These are phyloP conservation scores for Stichodactyla mertensii DNA, from an alignment of 64 coral and sea anemone genomes.

Conservation along the genomic window DNA sequence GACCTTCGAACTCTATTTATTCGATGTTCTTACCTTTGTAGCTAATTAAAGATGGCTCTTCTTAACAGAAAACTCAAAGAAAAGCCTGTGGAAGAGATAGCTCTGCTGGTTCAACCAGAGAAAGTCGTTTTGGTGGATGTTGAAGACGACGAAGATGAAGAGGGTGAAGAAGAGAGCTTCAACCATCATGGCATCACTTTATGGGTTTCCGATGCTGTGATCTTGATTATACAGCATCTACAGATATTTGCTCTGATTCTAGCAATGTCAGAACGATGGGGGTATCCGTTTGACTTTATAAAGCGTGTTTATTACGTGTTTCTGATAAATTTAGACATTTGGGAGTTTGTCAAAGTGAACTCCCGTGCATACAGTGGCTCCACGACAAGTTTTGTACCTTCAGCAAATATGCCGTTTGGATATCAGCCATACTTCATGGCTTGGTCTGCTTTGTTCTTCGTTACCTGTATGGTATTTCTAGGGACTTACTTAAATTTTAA, in stretches of 20 bases:
- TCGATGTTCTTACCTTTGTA: not conserved
- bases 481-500: constrained; percentile 66
- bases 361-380: constrained; percentile 65
- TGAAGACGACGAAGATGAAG: constrained; percentile 74
- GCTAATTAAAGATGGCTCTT: constrained; percentile 68
- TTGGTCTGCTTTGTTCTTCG: constrained; percentile 61
- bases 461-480: constrained; percentile 65
- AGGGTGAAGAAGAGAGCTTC: constrained; percentile 63
- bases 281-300: constrained; percentile 82
- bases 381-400: constrained; percentile 52
- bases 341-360: constrained; percentile 88
- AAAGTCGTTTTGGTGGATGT: constrained; percentile 82
- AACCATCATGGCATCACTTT: constrained; percentile 90
- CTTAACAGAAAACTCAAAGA: constrained; percentile 86
- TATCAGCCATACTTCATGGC: constrained; percentile 79
- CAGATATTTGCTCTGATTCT: constrained; percentile 92
- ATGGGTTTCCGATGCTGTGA: constrained; percentile 96
- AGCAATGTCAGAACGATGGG: constrained; percentile 94
- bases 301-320: constrained; percentile 61
- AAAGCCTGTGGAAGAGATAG: constrained; percentile 63
- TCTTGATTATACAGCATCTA: constrained; percentile 84
- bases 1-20: not conserved
- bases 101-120: constrained; percentile 68
- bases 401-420: constrained; percentile 51
- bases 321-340: constrained; percentile 87